Percentiles rank a stretch among this genome's conserved stretches.
These are phyloP conservation scores for Acrossocheilus wenchowensis DNA, from an alignment of 2,797 vertebrate genomes.

Conservation along the genomic window DNA sequence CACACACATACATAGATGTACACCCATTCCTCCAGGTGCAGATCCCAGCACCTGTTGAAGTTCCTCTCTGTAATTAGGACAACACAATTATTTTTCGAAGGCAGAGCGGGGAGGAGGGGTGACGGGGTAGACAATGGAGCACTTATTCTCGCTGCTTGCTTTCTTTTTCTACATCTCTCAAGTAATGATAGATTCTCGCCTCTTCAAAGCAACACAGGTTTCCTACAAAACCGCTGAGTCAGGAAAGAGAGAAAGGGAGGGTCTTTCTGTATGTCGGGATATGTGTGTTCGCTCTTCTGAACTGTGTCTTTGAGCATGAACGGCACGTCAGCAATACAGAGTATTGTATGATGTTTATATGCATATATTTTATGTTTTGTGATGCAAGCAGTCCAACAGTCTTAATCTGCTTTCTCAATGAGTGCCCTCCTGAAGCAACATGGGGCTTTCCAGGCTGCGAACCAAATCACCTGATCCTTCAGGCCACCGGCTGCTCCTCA, in stretches of 20 bases:
- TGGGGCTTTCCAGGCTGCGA: constrained; percentile 14
- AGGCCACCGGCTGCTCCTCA: neutral
- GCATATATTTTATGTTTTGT: neutral
- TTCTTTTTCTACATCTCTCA: constrained; percentile 72
- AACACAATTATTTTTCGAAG: constrained; percentile 79
- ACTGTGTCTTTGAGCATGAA: neutral
- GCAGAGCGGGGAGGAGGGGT: constrained; percentile 58
- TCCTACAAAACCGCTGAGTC: constrained; percentile 86
- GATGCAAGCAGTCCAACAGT: neutral
- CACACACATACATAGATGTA: constrained; percentile 59
- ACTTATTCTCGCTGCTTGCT: constrained; percentile 77
- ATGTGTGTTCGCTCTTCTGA: constrained; percentile 35
- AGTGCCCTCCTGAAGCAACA: constrained; percentile 30
- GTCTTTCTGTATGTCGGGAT: constrained; percentile 60
- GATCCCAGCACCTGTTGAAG: constrained; percentile 81
- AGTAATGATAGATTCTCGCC: constrained; percentile 85
- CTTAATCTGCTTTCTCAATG: neutral
- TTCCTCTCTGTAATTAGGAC: constrained; percentile 83
- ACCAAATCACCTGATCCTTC: constrained; percentile 25
- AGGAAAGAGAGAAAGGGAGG: constrained; percentile 74
- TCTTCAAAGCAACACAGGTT: constrained; percentile 83
- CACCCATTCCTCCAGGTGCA: constrained; percentile 78
- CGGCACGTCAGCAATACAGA: neutral
- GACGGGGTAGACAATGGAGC: constrained; percentile 77
- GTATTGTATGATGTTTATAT: constrained; percentile 33